phyloP scores from a whole-genome alignment of 92 coral and sea anemone species.

The Umimayanthus kanabou region DNA sequence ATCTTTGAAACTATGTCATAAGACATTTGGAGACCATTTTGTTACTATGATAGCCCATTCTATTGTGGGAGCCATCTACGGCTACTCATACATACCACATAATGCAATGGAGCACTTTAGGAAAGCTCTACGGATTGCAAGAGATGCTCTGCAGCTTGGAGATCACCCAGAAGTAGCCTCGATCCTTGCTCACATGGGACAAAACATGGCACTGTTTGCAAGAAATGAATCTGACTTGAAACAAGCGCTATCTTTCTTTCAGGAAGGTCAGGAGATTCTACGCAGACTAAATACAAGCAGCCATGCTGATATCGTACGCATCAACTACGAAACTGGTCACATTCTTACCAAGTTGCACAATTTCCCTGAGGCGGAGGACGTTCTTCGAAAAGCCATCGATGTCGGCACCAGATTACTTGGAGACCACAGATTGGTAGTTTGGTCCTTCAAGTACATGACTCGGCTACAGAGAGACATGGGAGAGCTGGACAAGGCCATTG shows the following conservation, averaged over 20 bases:
- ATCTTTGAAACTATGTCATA: neutral
- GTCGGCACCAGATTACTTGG: slow-evolving; percentile 6
- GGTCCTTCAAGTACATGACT: slow-evolving; percentile 19
- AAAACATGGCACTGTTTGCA: neutral
- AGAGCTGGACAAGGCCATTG: neutral
- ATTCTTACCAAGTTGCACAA: neutral
- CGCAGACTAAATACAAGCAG: neutral
- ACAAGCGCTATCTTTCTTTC: neutral
- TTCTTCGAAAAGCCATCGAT: neutral
- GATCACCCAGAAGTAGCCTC: neutral
- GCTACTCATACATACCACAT: neutral
- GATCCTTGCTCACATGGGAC: slow-evolving; percentile 16
- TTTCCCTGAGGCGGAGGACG: neutral
- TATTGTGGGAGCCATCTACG: slow-evolving; percentile 12
- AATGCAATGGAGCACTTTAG: neutral
- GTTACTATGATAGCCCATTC: neutral
- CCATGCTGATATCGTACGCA: neutral
- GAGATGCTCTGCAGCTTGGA: neutral
- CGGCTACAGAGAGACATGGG: slow-evolving; percentile 17
- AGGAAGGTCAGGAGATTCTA: neutral
- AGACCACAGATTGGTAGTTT: slow-evolving; percentile 14
- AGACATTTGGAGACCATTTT: neutral
- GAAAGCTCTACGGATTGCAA: neutral
- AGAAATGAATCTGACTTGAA: neutral
- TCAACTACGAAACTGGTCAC: neutral